Evolutionary conservation across 1,140 invertebrate species (phyloP).

Genomic region (Acyrthosiphon pisum): DNA sequence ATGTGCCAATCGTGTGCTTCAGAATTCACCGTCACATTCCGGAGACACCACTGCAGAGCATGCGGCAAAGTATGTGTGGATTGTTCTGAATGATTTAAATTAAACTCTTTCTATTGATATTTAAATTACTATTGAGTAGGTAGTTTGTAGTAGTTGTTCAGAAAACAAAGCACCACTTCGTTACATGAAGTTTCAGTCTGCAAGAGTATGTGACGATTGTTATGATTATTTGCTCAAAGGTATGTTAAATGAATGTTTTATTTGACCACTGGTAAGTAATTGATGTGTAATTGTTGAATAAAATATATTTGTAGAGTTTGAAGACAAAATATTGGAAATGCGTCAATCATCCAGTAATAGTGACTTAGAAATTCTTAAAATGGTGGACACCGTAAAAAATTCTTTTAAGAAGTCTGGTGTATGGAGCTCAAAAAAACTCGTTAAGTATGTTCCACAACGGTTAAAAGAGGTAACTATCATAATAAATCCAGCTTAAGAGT

Average conservation of each 20-base stretch:
- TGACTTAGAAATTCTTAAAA: slow-evolving; percentile 50
- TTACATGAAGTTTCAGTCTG: slow-evolving; percentile 70
- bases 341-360: not conserved
- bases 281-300: not conserved
- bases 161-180: slow-evolving; percentile 72
- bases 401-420: slow-evolving; percentile 62
- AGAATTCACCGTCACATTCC: slow-evolving; percentile 76
- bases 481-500: not conserved
- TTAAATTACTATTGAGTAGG: slow-evolving; percentile 64
- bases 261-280: not conserved
- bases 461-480: slow-evolving; percentile 63
- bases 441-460: slow-evolving; percentile 63
- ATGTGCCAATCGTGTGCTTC: slow-evolving; percentile 78
- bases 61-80: slow-evolving; percentile 72
- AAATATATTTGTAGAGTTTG: slow-evolving; percentile 28
- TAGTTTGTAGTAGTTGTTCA: slow-evolving; percentile 76
- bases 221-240: slow-evolving; percentile 66
- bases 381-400: slow-evolving; percentile 59
- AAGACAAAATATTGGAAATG: slow-evolving; percentile 52
- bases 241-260: slow-evolving; percentile 14
- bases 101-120: not conserved
- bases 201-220: slow-evolving; percentile 70
- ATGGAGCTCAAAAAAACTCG: slow-evolving; percentile 60
- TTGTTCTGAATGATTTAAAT: slow-evolving; percentile 7
- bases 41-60: slow-evolving; percentile 78